Percentiles rank a stretch among this genome's conserved stretches.
Evolutionary conservation across 2,888 invertebrate genomes (phyloP).

Genomic region (Drosophila ezoana): DNA sequence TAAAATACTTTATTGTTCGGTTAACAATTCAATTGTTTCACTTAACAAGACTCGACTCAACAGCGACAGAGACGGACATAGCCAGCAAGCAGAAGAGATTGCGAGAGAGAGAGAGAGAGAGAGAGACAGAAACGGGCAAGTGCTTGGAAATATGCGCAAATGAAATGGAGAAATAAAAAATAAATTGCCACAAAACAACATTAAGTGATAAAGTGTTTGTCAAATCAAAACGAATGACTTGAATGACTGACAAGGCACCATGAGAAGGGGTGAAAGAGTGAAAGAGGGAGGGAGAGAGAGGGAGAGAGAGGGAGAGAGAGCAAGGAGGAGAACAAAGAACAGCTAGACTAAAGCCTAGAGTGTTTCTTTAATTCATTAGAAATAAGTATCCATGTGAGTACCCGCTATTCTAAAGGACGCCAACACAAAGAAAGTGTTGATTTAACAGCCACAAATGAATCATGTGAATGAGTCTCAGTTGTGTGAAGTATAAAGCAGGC

Average conservation of each 20-base stretch:
- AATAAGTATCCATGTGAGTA: constrained; percentile 21
- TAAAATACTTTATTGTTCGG: constrained; percentile 78
- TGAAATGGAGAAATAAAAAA: constrained; percentile 50
- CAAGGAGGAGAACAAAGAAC: not conserved
- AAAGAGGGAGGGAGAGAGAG: not conserved
- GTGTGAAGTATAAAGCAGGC: too few relatives aligned
- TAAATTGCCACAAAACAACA: constrained; percentile 67
- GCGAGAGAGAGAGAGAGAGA: not conserved
- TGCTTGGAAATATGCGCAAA: constrained; percentile 25
- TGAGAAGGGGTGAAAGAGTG: not conserved
- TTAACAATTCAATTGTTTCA: constrained; percentile 79
- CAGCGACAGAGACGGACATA: constrained; percentile 8
- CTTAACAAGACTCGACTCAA: constrained; percentile 61
- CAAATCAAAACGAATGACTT: constrained; percentile 71
- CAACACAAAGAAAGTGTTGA: constrained; percentile 32
- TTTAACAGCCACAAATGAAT: constrained; percentile 26
- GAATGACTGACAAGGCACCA: constrained; percentile 33
- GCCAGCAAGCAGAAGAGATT: not conserved
- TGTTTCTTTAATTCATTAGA: constrained; percentile 49
- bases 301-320: not conserved
- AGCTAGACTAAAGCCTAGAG: constrained; percentile 10
- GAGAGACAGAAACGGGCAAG: not conserved
- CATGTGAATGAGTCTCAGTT: constrained; percentile 14
- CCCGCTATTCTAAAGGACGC: constrained; percentile 7
- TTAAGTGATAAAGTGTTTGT: constrained; percentile 76